Base-by-base conservation (phyloP, 2,888 invertebrate genomes). In the Andrena flavipes region DNA sequence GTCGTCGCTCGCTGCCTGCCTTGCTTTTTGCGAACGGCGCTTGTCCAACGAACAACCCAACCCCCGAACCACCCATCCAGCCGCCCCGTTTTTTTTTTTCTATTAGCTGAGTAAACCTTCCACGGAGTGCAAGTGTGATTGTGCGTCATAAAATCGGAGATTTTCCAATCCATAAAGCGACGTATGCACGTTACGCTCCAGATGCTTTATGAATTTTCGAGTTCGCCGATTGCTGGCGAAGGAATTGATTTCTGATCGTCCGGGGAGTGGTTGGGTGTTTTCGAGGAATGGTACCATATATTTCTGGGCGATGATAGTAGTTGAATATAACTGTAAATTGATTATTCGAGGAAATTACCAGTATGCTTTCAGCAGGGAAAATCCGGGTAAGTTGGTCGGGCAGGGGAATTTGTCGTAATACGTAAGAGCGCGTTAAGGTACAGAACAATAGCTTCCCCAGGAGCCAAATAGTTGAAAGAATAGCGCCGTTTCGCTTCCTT, bases 71-170 rank as follows among this genome's bases (percentile, higher is more conserved):
- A 0, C 3, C 35, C 29, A 1, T 29, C 20, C 30, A 42, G 35
- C 30, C 20, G 23, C 35, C 13, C 16, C 30, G 4, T 33, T 72
- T 64, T 76, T 72, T 64, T 76, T 79, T 82, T 82, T 86, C 86
- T 87, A 87, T 87, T 89, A 84, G 85, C 88, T 60, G 77, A 76
- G 71, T 76, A 87, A 88, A 88, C 85, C 79, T 83, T 87, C 78
- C 80, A 80, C 85, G 79, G 56, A 87, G 70, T 70, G 72, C 82
- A 86, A 78, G 87, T 78, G 81, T 81, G 82, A 87, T 80, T 48
- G 77, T 73, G 80, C 86, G 81, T 82, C 84, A 75, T 72, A 72
- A 80, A 88, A 86, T 72, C 78, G 75, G 60, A 56, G 76, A 79
- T 82, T 88, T 85, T 78, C 76, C 81, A 42, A 85, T 79, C 70